These are phyloP conservation scores for Amaurobius ferox DNA, from an alignment of 2,888 invertebrate genomes.

Conservation along the genomic window DNA sequence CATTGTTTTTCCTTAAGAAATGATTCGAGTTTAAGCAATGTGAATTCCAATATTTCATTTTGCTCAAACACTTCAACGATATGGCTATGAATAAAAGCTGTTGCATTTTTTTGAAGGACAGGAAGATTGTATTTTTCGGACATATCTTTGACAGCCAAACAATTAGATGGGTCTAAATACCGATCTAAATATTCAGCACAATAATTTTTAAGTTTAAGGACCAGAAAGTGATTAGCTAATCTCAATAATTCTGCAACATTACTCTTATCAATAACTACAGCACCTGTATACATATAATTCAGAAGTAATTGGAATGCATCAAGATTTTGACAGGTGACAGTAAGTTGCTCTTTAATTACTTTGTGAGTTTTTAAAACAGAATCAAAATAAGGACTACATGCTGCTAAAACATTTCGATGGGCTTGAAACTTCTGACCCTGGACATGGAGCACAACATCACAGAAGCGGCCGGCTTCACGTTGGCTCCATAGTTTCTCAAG, in stretches of 20 bases:
- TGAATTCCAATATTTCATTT: slow-evolving; percentile 80
- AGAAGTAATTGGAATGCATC: slow-evolving; percentile 81
- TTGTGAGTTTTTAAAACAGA: slow-evolving; percentile 80
- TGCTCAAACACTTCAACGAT: slow-evolving; percentile 80
- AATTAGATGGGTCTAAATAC: slow-evolving; percentile 82
- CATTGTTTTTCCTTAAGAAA: slow-evolving; percentile 81
- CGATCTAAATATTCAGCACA: slow-evolving; percentile 83
- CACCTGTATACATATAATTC: slow-evolving; percentile 84
- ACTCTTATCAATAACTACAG: slow-evolving; percentile 81
- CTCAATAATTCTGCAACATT: slow-evolving; percentile 82
- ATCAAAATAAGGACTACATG: slow-evolving; percentile 83
- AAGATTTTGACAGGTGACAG: slow-evolving; percentile 81
- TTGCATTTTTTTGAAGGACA: slow-evolving; percentile 81
- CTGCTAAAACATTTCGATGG: slow-evolving; percentile 82
- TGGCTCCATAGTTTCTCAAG: slow-evolving; percentile 71
- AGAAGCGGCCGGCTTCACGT: slow-evolving; percentile 81
- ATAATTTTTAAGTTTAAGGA: slow-evolving; percentile 81
- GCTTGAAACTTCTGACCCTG: slow-evolving; percentile 81
- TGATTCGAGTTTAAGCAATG: slow-evolving; percentile 79
- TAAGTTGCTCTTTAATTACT: slow-evolving; percentile 80
- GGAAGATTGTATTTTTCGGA: slow-evolving; percentile 82
- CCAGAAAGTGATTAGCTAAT: slow-evolving; percentile 82
- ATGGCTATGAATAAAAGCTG: slow-evolving; percentile 80
- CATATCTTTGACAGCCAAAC: slow-evolving; percentile 82
- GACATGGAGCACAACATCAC: slow-evolving; percentile 82